These are phyloP conservation scores for Malurus melanocephalus DNA, from an alignment of 2,113 vertebrate genomes.

Conservation along the genomic window DNA sequence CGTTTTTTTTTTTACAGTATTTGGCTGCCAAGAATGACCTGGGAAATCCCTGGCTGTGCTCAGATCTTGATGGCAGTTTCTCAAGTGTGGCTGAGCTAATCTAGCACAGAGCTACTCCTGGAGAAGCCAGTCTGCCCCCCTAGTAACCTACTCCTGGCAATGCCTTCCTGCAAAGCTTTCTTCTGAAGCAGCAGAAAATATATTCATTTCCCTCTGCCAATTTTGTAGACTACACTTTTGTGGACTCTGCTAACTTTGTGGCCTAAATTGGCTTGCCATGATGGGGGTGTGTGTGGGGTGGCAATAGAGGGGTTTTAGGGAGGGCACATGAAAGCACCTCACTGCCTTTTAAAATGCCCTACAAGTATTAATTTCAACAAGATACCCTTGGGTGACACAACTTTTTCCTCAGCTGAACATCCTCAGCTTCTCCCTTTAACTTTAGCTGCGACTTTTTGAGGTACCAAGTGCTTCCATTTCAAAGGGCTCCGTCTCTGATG, in stretches of 20 bases:
- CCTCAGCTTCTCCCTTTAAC: not conserved
- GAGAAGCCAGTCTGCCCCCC: not conserved
- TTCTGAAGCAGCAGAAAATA: not conserved
- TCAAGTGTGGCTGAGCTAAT: not conserved
- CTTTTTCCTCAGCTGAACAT: not conserved
- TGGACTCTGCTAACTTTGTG: not conserved
- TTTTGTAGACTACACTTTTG: not conserved
- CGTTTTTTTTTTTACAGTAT: not conserved
- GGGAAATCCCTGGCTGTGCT: not conserved
- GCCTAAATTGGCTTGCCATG: not conserved
- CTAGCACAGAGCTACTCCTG: not conserved
- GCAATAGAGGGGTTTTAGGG: not conserved
- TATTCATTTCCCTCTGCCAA: not conserved
- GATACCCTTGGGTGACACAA: no score
- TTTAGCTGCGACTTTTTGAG: not conserved
- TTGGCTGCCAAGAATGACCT: not conserved
- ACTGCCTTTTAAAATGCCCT: not conserved
- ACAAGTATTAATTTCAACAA: not conserved
- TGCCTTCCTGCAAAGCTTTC: not conserved
- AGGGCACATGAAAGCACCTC: not conserved
- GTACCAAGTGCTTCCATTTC: not conserved
- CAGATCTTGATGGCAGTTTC: not conserved
- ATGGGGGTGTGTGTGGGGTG: accelerated
- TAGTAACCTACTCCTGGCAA: not conserved
- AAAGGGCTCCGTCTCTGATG: not conserved